These are phyloP conservation scores for Octomys mimax DNA, from an alignment of 2,797 vertebrate species.

Conservation along the genomic window DNA sequence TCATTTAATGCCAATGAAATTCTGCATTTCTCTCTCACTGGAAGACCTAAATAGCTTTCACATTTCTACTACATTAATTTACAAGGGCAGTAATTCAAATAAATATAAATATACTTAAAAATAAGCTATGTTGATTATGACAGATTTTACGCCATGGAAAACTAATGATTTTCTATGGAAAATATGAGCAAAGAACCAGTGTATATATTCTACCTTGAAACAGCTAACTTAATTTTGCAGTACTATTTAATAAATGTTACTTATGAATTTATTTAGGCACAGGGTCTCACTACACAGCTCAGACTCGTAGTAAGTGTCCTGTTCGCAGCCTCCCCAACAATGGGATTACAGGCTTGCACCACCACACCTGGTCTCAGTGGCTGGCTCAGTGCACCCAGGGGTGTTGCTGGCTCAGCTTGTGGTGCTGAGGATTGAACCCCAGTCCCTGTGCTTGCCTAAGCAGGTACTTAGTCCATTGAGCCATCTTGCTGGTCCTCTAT, in stretches of 20 bases:
- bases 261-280: too few species aligned
- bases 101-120: slow-evolving; percentile 17
- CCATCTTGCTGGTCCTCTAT: too few species aligned
- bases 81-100: slow-evolving; percentile 12
- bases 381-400: too few species aligned
- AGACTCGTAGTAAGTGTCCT: too few species aligned
- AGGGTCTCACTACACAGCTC: too few species aligned
- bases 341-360: too few species aligned
- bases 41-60: not conserved
- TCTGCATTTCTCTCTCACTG: not conserved
- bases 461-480: too few species aligned
- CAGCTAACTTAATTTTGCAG: slow-evolving; percentile 41
- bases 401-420: too few species aligned
- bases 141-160: not conserved
- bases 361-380: too few species aligned
- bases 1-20: slow-evolving; percentile 46
- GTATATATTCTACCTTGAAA: slow-evolving; percentile 52
- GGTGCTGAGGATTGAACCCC: too few species aligned
- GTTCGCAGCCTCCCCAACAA: too few species aligned
- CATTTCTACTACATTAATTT: not conserved
- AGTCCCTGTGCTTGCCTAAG: too few species aligned
- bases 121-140: not conserved
- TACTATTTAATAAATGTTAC: slow-evolving; percentile 24
- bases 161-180: slow-evolving; percentile 43
- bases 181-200: not conserved